Conservation (phyloP, 2,113 vertebrate species). For the Mobula hypostoma region DNA sequence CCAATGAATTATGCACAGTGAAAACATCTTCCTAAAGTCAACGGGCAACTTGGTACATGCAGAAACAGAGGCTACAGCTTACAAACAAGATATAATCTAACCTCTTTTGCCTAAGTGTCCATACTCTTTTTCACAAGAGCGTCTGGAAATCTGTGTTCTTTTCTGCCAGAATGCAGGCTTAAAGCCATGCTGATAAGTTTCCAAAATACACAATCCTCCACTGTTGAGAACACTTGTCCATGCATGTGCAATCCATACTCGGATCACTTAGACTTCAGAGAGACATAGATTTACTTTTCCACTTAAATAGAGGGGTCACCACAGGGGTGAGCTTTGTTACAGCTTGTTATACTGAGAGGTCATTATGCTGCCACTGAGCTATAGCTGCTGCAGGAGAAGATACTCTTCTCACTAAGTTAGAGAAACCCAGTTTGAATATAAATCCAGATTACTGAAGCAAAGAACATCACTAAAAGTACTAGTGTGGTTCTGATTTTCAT, state of each 20-base stretch:
- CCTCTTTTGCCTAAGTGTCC: background rate
- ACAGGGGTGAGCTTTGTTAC: background rate
- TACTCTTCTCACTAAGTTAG: background rate
- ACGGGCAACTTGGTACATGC: background rate
- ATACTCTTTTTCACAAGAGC: background rate
- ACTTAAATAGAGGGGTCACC: background rate
- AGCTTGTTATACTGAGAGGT: background rate
- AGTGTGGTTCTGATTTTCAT: background rate
- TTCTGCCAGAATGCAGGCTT: background rate
- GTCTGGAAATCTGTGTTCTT: background rate
- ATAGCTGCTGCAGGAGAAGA: background rate
- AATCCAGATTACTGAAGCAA: background rate
- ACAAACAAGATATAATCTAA: background rate
- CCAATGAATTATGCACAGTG: background rate
- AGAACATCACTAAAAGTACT: background rate
- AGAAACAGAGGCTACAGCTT: background rate
- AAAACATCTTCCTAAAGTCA: background rate
- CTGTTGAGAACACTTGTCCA: background rate
- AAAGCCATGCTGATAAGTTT: background rate
- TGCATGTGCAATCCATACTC: slow-evolving; percentile 1
- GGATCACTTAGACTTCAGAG: background rate
- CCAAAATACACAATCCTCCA: background rate
- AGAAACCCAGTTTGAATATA: background rate
- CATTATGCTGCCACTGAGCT: background rate
- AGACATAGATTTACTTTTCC: background rate